phyloP scores from a whole-genome alignment of 35 echinoderm and acorn worm genomes.

The Nesometra sesokonis region DNA sequence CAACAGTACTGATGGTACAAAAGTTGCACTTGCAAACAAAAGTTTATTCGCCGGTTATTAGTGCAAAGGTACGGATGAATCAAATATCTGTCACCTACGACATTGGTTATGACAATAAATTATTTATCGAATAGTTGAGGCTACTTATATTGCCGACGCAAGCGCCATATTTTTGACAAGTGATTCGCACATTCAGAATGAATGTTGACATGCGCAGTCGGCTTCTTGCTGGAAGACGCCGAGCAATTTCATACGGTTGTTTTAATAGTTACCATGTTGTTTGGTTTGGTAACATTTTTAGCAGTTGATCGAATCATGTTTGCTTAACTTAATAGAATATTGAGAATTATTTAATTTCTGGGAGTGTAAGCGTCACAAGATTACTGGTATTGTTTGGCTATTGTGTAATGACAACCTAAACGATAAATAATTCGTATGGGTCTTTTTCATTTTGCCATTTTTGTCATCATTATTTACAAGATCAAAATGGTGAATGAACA shows the following conservation, averaged over 20 bases:
- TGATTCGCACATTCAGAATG: neutral
- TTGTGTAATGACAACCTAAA: too few relatives aligned
- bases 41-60: neutral
- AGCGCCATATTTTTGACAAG: neutral
- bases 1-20: too few relatives aligned
- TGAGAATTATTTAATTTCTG: too few relatives aligned
- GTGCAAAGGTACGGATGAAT: neutral
- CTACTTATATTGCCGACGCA: neutral
- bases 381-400: too few relatives aligned
- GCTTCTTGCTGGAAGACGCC: neutral
- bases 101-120: neutral
- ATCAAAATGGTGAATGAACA: too few relatives aligned
- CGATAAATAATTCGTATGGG: too few relatives aligned
- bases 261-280: neutral
- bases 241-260: neutral
- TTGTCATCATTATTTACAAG: too few relatives aligned
- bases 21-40: too few relatives aligned
- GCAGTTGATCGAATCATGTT: neutral
- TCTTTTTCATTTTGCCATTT: too few relatives aligned
- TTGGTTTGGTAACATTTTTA: neutral
- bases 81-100: neutral
- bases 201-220: neutral
- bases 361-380: too few relatives aligned
- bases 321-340: neutral
- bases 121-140: neutral